Evolutionary conservation across 2,888 invertebrate species (phyloP), one percentile per base, ranked within the genome.

Genomic region (Nomada goodeniana): DNA sequence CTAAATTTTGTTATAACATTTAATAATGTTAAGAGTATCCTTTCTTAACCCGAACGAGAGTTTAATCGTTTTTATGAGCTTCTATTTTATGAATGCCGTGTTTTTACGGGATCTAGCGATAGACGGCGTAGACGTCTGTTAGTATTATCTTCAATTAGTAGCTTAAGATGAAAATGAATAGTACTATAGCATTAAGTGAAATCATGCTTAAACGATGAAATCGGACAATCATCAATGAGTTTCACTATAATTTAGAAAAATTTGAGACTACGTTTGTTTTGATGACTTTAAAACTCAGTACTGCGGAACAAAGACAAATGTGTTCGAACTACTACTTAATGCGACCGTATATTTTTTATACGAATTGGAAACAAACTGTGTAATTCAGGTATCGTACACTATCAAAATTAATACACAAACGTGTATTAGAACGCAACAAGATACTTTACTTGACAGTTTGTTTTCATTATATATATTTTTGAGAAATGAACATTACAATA

Each of bases 301-400:
- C 11, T 47, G 47, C 36, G 36, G 11, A 47, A 47, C 47, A 47
- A 50, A 73, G 47, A 65, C 50, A 42, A 70, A 50, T 74, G 69
- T 74, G 60, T 63, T 81, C 64, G 63, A 65, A 64, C 47, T 61
- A 60, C 68, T 63, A 69, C 72, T 57, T 69, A 57, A 64, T 52
- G 67, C 55, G 7, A 80, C 44, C 44, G 47, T 73, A 53, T 73
- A 80, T 73, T 70, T 79, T 81, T 80, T 61, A 78, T 70, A 80
- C 20, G 55, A 36, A 60, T 20, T 0, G 47, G 15, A 71, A 67
- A 26, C 78, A 60, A 77, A 77, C 23, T 67, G 42, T 70, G 53
- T 42, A 61, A 80, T 53, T 69, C 13, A 69, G 53, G 29, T 67
- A 23, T 67, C 73, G 26, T 20, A 7, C 36, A 23, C 50, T 47